Evolutionary conservation across 2,113 vertebrate species (phyloP), one percentile per base, ranked within the genome.

Genomic region (Tamias sibiricus): DNA sequence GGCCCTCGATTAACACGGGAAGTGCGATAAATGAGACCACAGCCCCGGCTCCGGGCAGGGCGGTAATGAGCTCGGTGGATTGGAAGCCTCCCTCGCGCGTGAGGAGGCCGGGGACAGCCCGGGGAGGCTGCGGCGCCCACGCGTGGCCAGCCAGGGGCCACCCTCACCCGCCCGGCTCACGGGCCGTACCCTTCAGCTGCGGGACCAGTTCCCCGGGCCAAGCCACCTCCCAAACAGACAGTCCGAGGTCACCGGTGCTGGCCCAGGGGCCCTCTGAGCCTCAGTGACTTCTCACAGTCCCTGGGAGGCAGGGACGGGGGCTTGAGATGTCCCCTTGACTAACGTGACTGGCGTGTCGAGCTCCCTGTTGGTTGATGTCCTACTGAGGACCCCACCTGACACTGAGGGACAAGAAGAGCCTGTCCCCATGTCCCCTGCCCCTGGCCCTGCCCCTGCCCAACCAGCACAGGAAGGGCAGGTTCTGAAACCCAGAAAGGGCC

Each of bases 381-480:
- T n/a, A n/a, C 40, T 40, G 62, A 86, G 44, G 40, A 11, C 22
- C 22, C n/a, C 44, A n/a, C 71, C 17, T 14, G 68, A 62, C 47
- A 68, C 59, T 22, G 5, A 40, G 52, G 37, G 40, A 14, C 40
- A 37, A 30, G 57, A 54, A 74, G 47, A 22, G n/a, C n/a, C n/a
- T n/a, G n/a, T n/a, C n/a, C 40, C 12, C 20, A 10, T 0, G 28
- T 12, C 32, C 11, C 69, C 69, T 35, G 19, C 4, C 37, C 40
- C 16, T 40, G 37, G 4, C 4, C 19, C 44, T 5, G 22, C 8
- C 37, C 62, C 22, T 28, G 24, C 8, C 81, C 10, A 10, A 3
- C 8, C 30, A 40, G 8, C 11, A 62, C 5, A 3, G 1, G 3
- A 57, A 22, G 7, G 62, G 12, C 3, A 0, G 6, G 4, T 16